Evolutionary conservation across 23 tunicate species (phyloP), one percentile per base, ranked within the genome.

Genomic region (Diplosoma virens): DNA sequence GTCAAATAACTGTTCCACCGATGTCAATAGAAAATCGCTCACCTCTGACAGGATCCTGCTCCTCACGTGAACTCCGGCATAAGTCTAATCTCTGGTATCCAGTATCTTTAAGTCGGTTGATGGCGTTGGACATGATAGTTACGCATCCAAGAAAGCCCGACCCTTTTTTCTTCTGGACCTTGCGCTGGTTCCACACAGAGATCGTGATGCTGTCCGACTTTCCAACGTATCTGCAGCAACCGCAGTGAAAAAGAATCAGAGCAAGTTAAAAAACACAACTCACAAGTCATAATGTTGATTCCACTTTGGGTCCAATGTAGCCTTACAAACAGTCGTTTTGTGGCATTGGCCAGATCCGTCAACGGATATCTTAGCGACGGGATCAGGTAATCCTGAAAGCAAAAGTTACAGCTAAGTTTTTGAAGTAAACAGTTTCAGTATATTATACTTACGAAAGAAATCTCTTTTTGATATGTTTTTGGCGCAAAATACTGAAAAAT

Each of bases 401-500:
- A n/a, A n/a, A n/a, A n/a, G n/a, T n/a, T n/a, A n/a, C n/a, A n/a
- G n/a, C n/a, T n/a, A n/a, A n/a, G n/a, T n/a, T n/a, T n/a, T n/a
- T n/a, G n/a, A n/a, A n/a, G n/a, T n/a, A n/a, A n/a, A n/a, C n/a
- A n/a, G n/a, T n/a, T n/a, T n/a, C n/a, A n/a, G n/a, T n/a, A n/a
- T n/a, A n/a, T n/a, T n/a, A 55, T 29, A 92, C 97, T 92, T 70
- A 92, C 97, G 66, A 84, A 85, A 92, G 67, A 92, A 92, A 64
- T 92, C 97, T 65, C 97, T 75, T 61, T 92, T 92, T 82, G 93
- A 76, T 55, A 92, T 76, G 74, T 92, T 92, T 77, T 92, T 92
- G 37, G 97, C 97, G 52, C 97, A 81, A 81, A 92, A 81, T 21
- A 92, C 97, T 92, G 87, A 23, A 92, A 84, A 71, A 63, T 6